Evolutionary conservation across 2,888 invertebrate genomes (phyloP).

Genomic region (Silvanus unidentatus): DNA sequence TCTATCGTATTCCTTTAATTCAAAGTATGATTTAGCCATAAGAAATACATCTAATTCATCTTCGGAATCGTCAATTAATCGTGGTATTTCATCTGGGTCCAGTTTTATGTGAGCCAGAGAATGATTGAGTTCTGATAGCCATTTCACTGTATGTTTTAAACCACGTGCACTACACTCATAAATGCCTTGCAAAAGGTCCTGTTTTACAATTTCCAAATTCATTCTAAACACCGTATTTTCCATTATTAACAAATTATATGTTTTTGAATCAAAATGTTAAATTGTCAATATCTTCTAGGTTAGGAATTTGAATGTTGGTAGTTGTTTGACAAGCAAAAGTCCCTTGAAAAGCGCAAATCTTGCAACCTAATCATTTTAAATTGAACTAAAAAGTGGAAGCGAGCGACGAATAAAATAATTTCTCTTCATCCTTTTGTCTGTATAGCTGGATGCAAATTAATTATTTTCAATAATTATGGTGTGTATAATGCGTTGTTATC

Average conservation of each 20-base stretch:
- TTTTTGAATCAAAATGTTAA: too few relatives aligned
- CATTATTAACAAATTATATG: slow-evolving; percentile 9
- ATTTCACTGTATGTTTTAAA: slow-evolving; percentile 75
- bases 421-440: too few relatives aligned
- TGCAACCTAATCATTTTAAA: too few relatives aligned
- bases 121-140: slow-evolving; percentile 81
- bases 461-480: too few relatives aligned
- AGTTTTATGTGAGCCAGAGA: slow-evolving; percentile 64
- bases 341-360: too few relatives aligned
- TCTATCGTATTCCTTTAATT: slow-evolving; percentile 84
- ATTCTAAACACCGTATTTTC: slow-evolving; percentile 34
- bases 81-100: slow-evolving; percentile 48
- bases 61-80: slow-evolving; percentile 48
- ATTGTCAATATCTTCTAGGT: too few relatives aligned
- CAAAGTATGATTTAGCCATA: slow-evolving; percentile 82
- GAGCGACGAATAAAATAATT: too few relatives aligned
- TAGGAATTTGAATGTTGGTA: too few relatives aligned
- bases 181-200: slow-evolving; percentile 59
- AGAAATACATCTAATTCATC: slow-evolving; percentile 69
- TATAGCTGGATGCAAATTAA: too few relatives aligned
- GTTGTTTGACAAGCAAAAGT: too few relatives aligned
- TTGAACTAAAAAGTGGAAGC: too few relatives aligned
- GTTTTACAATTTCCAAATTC: slow-evolving; percentile 58
- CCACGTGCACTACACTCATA: slow-evolving; percentile 75
- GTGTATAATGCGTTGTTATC: too few relatives aligned